phyloP scores from a whole-genome alignment of 2,888 invertebrate genomes.

The Amiota communis region DNA sequence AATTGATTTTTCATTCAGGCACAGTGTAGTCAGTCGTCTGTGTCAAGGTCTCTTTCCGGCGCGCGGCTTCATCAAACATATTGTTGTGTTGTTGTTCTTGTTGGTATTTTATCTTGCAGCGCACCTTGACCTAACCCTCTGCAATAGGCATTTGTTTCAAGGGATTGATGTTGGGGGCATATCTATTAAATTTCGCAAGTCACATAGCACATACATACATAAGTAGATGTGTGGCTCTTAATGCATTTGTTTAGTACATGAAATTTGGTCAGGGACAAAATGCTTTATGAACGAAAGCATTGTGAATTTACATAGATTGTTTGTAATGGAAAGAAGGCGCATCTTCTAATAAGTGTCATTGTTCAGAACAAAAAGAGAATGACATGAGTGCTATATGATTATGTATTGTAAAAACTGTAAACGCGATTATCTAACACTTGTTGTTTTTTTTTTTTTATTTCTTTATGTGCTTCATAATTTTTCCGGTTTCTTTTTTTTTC shows the following conservation, averaged over 20 bases:
- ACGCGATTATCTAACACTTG: constrained; percentile 7
- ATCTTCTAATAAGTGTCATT: no score
- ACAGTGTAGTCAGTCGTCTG: background rate
- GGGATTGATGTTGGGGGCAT: no score
- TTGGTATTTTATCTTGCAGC: background rate
- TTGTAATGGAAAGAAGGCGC: background rate
- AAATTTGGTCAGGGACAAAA: constrained; percentile 10
- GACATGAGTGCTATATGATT: background rate
- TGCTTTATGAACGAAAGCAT: background rate
- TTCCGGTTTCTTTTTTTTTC: background rate
- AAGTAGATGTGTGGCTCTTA: background rate
- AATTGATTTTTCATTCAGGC: constrained; percentile 12
- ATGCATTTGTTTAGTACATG: no score
- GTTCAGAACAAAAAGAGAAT: background rate
- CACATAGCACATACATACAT: no score
- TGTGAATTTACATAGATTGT: no score
- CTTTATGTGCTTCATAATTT: constrained; percentile 5
- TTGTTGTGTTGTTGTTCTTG: background rate
- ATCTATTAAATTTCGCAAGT: no score
- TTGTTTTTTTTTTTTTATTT: background rate
- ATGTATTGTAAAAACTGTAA: background rate
- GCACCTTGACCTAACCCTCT: constrained; percentile 8
- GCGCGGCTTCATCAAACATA: no score
- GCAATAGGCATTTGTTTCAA: background rate
- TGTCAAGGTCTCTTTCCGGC: no score